phyloP scores from a whole-genome alignment of 2,888 invertebrate genomes.

The Frankliniella fusca region DNA sequence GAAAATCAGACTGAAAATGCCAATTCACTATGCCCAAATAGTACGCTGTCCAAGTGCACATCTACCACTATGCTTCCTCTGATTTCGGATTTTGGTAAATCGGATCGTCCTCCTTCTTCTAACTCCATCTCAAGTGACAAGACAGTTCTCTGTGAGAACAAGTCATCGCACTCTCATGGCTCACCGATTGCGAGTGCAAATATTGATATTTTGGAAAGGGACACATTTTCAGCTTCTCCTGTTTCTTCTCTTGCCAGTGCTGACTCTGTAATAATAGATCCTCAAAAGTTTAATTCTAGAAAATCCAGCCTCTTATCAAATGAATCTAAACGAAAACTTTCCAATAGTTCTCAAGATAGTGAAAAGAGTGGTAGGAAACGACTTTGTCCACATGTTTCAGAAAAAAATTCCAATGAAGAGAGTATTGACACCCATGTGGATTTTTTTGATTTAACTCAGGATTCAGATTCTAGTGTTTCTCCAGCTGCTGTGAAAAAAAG shows the following conservation, averaged over 20 bases:
- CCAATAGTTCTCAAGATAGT: background rate
- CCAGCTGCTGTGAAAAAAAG: background rate
- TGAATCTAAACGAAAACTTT: background rate
- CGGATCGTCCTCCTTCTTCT: background rate
- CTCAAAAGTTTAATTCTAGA: background rate
- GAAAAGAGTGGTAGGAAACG: background rate
- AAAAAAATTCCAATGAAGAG: too few relatives aligned
- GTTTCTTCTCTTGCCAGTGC: background rate
- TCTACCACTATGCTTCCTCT: too few relatives aligned
- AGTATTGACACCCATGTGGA: background rate
- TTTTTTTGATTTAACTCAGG: conserved; percentile 32
- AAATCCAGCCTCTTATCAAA: background rate
- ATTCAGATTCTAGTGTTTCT: conserved; percentile 16
- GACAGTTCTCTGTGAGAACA: background rate
- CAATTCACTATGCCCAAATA: background rate
- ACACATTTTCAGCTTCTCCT: background rate
- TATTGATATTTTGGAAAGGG: background rate
- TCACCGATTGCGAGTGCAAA: background rate
- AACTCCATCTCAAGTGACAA: background rate
- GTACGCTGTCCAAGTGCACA: too few relatives aligned
- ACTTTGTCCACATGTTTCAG: background rate
- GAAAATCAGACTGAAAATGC: background rate
- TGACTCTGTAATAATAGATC: background rate
- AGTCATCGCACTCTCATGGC: background rate
- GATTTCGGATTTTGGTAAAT: background rate